Evolutionary conservation across 2,113 vertebrate genomes (phyloP).

Genomic region (Campylomormyrus tamandua): DNA sequence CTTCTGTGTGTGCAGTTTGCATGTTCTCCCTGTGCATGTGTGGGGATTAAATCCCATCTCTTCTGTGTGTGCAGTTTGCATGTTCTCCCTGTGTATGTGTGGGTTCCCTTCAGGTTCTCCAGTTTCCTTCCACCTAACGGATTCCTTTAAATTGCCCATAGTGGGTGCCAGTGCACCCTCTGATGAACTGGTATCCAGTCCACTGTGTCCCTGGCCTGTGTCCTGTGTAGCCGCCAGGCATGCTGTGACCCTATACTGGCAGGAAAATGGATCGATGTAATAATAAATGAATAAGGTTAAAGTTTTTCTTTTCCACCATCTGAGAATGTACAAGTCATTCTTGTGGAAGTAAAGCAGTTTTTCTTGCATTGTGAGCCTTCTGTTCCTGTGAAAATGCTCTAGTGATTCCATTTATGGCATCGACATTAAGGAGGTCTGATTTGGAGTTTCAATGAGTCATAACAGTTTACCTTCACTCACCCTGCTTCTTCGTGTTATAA

Average conservation of each 20-base stretch:
- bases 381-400: background rate
- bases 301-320: background rate
- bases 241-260: background rate
- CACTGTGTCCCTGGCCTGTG: background rate
- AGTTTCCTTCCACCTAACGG: background rate
- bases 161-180: background rate
- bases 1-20: background rate
- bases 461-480: constrained; percentile 1
- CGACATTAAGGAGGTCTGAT: constrained; percentile 1
- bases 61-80: background rate
- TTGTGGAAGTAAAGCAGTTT: background rate
- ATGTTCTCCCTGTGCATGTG: background rate
- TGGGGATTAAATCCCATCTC: too few relatives aligned
- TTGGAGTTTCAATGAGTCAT: constrained; percentile 15
- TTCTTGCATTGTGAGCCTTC: background rate
- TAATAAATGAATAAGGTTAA: constrained; percentile 1
- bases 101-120: background rate
- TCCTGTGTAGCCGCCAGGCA: background rate
- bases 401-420: background rate
- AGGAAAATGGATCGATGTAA: background rate
- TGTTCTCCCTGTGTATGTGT: background rate
- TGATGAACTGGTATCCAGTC: background rate
- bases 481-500: background rate
- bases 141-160: background rate
- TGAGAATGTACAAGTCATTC: background rate